Evolutionary conservation across 1,140 invertebrate genomes (phyloP), one percentile per base, ranked within the genome.

Genomic region (Brachionus asplanchnoidis): DNA sequence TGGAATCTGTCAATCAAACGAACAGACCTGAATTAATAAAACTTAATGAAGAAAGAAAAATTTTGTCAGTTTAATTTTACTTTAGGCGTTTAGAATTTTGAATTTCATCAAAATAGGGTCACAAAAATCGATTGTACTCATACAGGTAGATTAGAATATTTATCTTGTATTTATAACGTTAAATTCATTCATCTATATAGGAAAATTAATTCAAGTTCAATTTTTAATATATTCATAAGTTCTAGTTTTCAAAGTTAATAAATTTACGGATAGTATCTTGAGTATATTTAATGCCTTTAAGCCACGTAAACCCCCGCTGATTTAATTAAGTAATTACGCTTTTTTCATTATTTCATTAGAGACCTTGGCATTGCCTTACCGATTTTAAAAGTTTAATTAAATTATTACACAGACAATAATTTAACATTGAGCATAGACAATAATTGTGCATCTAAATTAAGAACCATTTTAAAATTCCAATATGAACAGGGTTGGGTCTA

Each of bases 171-270:
- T 60, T 60, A 60, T 60, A 60, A 60, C 53, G 53, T 60, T 60
- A 60, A 60, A 60, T 60, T 60, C 53, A 60, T 60, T 60, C 53
- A 60, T 60, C 53, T 60, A 60, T 28, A 2, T 60, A 60, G 53
- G 53, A 20, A 60, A 60, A 60, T 60, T 60, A 60, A 60, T 60
- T 60, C n/a, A 70, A 40, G 26, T 70, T 70, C 36, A 36, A 70
- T 75, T 75, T 75, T 77, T 77, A 77, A 77, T 77, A 50, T 77
- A 77, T 77, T 77, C 73, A 50, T 26, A 77, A 77, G 73, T 50
- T 50, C 73, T 50, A 77, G 42, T 77, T 77, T 77, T 77, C 42
- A 20, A 60, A 60, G 53, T 60, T 60, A 60, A 60, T 60, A 60
- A 60, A 60, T 60, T 60, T 60, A 8, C 53, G 53, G 17, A 60